Evolutionary conservation across 1,140 invertebrate species (phyloP), one percentile per base, ranked within the genome.

Genomic region (Bombus consobrinus): DNA sequence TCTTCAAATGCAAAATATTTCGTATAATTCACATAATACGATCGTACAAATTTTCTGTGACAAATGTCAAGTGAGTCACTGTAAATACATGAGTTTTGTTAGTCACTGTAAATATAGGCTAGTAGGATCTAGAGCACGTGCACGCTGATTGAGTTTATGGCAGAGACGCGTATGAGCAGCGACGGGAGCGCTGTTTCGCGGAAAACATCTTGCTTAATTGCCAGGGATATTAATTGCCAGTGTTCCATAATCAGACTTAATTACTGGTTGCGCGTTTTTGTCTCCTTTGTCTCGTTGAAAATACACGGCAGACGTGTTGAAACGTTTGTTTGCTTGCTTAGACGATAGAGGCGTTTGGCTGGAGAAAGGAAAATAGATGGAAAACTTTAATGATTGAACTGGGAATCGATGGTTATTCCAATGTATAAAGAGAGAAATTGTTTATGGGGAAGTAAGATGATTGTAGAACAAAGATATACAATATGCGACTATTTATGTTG

Each of bases 191-290:
- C 57, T 62, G 34, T 77, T 77, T 39, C 75, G n/a, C 18, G 37
- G 75, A 62, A 76, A 57, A 59, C 32, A 37, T 57, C n/a, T 39
- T 22, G 37, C 15, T 62, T 39, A 39, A 62, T 77, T 62, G 28
- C 9, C 9, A 57, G 18, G 28, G 57, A 32, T 77, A 77, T 77
- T 77, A 62, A 77, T 77, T 77, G 39, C 15, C 34, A 9, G 57
- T 18, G 57, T 64, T 77, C 37, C 18, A 13, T 47, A 77, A 77
- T 64, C 37, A 34, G 22, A 9, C 34, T 57, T 41, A 77, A 77
- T 77, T 77, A 62, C 37, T 12, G 9, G 15, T 18, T 32, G 3
- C 15, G 18, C 2, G 1, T 62, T 76, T 43, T 66, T 18, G n/a
- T 28, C 53, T 32, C 15, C 43, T 47, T 53, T 74, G 32, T 74